Conservation (phyloP, 2,113 vertebrate species). For the Corythornis madagascariensis region DNA sequence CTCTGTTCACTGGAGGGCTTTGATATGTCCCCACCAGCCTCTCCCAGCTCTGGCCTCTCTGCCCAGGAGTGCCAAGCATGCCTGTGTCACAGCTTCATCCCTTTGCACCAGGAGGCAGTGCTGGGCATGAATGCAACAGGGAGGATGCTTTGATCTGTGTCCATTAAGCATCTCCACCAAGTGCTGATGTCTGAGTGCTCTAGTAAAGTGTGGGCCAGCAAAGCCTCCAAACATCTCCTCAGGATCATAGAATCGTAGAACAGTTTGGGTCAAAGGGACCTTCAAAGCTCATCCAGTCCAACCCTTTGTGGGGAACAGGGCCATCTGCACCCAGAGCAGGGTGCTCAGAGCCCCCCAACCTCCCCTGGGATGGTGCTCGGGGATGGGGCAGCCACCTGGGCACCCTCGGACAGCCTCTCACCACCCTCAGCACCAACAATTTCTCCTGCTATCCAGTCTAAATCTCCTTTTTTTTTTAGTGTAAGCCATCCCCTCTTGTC, state of each 20-base stretch:
- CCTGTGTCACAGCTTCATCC: background rate
- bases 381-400: too few species aligned
- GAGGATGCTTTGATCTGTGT: background rate
- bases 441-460: background rate
- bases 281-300: background rate
- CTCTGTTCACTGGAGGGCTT: background rate
- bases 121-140: background rate
- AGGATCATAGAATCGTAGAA: background rate
- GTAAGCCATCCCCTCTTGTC: background rate
- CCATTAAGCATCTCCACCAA: background rate
- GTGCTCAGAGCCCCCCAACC: too few species aligned
- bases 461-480: background rate
- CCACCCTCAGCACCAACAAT: background rate
- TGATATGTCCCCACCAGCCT: background rate
- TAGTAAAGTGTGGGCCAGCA: background rate
- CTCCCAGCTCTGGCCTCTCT: background rate
- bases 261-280: background rate
- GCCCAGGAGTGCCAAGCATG: background rate
- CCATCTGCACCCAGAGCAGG: too few species aligned
- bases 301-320: too few species aligned
- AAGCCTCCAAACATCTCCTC: background rate
- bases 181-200: background rate
- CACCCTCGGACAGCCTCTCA: background rate
- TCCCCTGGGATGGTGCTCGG: too few species aligned
- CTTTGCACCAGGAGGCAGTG: background rate